Base-by-base conservation (phyloP, 2,797 vertebrate species). In the Adelosebastes latens region DNA sequence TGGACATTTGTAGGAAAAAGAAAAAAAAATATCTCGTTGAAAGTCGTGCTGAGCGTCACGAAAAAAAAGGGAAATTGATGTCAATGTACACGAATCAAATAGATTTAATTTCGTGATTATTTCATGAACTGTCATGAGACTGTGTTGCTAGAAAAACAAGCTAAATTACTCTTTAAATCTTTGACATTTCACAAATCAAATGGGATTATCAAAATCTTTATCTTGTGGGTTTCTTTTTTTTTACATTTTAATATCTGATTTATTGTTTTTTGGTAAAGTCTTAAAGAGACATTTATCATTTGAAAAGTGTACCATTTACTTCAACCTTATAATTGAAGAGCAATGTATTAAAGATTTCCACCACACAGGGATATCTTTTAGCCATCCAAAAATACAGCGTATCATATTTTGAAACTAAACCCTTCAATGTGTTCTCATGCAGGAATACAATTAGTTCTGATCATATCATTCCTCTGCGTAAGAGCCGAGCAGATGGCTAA, bases 401-500 rank as follows among this genome's bases (percentile, higher is more conserved):
- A 75, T 92, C 56, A 39, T 32, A 75, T 86, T 86, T 84, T 68
- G 83, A 89, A 93, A 91, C 85, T 56, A 65, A 90, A 88, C 13
- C 86, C 80, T 75, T 64, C 66, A 76, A 27, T 78, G 75, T 39
- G 75, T 65, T 84, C 79, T 79, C 77, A 46, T 83, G 77, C 56
- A 84, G 73, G 63, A 77, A 89, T 86, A 79, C 58, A 64, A 92
- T 92, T 86, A 81, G 72, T 59, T 81, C 61, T 84, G 88, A 86
- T 91, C 76, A 29, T 88, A 89, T 93, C 91, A 83, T 82, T 87
- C 85, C 81, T 85, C 81, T 61, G 84, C 84, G 69, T 60, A 80
- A 77, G 75, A 90, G 88, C 82, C 42, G 32, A 92, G 85, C 95
- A 95, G 95, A 95, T 95, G 94, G 93, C 91, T 94, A 93, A 95